Base-by-base conservation (phyloP, 92 coral and sea anemone species). In the Muricea muricata region DNA sequence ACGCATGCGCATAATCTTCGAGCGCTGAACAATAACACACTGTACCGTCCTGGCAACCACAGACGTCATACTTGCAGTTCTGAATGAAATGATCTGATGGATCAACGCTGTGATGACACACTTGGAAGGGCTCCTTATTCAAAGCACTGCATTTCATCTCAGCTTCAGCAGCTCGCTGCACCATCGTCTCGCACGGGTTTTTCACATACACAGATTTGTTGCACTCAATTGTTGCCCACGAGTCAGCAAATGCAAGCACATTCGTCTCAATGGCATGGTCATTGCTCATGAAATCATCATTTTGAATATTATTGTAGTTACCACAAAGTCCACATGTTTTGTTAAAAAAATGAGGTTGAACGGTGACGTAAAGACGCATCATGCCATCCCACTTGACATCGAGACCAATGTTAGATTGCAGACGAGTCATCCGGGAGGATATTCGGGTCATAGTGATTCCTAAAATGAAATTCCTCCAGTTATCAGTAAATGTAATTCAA, bases 1-100 rank as follows among this genome's bases (percentile, higher is more conserved):
- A 94, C 77, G 86, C 92, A 48, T 92, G 90, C 2, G 91, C 93
- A 52, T 94, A 94, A 46, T 81, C 47, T 13, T 88, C 94, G 26
- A 94, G 75, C 20, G 98, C 93, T 33, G 84, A 85, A 46, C 98
- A 94, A 65, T 90, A 80, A 42, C 98, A 94, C 18, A 39, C 61
- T 0, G 90, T 85, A 7, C 92, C 93, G 31, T 90, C 83, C 68
- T 87, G 93, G 52, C 98, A 94, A 3, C 97, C 93, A 72, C 98
- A 93, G 23, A 93, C 98, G 70, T 93, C 98, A 72, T 63, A 92
- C 18, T 81, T 89, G 56, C 98, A 94, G 72, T 81, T 84, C 13
- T 73, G 75, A 15, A 94, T 12, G 50, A 58, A 84, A 54, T 88
- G 89, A 14, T 91, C 26, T 3, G 3, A 7, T 5, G 68, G 68